phyloP scores from a whole-genome alignment of 2,113 vertebrate genomes.

The Anhinga anhinga region DNA sequence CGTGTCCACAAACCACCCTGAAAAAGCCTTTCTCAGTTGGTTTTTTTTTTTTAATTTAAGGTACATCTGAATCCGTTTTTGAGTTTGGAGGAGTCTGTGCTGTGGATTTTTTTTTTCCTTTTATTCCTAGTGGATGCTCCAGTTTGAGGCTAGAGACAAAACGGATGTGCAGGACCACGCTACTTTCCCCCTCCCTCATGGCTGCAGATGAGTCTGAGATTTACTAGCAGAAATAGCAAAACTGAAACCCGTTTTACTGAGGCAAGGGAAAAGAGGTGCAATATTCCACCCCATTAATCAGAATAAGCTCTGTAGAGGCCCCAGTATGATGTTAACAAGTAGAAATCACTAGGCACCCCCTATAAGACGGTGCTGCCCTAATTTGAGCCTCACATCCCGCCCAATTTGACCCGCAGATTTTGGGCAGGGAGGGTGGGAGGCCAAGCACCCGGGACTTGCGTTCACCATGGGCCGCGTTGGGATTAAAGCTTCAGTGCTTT shows the following conservation, averaged over 20 bases:
- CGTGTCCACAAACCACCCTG: neutral
- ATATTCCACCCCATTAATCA: accelerated
- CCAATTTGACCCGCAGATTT: neutral
- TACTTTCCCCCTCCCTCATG: accelerated
- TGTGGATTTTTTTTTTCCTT: accelerated
- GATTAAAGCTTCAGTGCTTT: neutral
- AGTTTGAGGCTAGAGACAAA: neutral
- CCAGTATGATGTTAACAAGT: accelerated
- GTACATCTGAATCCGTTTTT: neutral
- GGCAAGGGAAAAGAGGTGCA: neutral
- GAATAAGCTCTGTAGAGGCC: neutral
- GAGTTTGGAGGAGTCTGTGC: neutral
- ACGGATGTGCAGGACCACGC: accelerated
- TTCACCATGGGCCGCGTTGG: accelerated
- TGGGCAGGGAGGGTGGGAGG: neutral
- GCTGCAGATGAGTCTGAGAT: neutral
- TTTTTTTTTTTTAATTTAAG: neutral
- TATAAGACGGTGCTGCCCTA: neutral
- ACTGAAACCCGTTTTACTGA: neutral
- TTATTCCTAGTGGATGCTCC: neutral
- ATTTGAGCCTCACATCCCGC: neutral
- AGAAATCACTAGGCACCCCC: neutral
- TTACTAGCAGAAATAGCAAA: neutral
- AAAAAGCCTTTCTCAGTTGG: neutral
- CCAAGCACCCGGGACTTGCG: accelerated